Evolutionary conservation across 2,888 invertebrate genomes (phyloP).

Genomic region (Drosophila limbata): DNA sequence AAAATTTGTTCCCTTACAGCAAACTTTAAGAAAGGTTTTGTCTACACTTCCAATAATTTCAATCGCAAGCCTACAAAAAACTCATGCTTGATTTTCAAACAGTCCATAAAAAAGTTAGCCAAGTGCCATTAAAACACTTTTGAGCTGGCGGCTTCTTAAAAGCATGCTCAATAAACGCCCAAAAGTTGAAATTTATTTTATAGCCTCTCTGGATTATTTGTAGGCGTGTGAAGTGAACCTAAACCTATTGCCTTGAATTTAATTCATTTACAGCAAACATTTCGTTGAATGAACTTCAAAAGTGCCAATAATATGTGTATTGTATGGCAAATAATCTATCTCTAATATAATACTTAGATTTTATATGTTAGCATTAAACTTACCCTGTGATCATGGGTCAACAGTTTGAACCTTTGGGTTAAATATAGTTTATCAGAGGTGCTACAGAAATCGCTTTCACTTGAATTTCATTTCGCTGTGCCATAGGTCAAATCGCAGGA

Average conservation of each 20-base stretch:
- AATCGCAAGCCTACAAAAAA: background rate
- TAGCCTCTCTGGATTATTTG: constrained; percentile 5
- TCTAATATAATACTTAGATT: too few species aligned
- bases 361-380: too few species aligned
- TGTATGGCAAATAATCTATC: background rate
- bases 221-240: constrained; percentile 4
- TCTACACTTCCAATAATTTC: constrained; percentile 30
- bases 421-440: too few species aligned
- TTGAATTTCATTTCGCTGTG: too few species aligned
- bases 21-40: constrained; percentile 22
- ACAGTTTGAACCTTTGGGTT: too few species aligned
- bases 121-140: constrained; percentile 40
- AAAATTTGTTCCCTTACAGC: background rate
- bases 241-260: constrained; percentile 6
- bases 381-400: too few species aligned
- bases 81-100: constrained; percentile 28
- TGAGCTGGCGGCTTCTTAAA: constrained; percentile 12
- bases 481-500: too few species aligned
- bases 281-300: background rate
- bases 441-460: too few species aligned
- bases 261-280: constrained; percentile 7
- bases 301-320: background rate
- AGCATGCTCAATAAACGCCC: constrained; percentile 19
- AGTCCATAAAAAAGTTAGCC: constrained; percentile 29
- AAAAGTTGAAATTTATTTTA: constrained; percentile 34